Conservation (phyloP, 2,888 invertebrate genomes). For the Microctonus brassicae region DNA sequence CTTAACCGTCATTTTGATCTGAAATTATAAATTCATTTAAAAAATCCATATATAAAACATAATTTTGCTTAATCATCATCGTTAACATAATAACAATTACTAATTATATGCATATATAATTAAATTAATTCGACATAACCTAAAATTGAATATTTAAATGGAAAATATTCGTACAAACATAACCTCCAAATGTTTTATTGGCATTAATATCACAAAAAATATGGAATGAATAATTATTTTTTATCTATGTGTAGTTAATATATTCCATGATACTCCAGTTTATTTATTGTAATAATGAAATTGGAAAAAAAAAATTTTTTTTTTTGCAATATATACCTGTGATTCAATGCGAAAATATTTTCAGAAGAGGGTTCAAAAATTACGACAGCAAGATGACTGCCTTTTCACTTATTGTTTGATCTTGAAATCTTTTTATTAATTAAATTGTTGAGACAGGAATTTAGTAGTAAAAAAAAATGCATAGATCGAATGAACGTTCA, state of each 20-base stretch:
- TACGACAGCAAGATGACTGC: too few species aligned
- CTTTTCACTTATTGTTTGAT: too few species aligned
- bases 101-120: too few species aligned
- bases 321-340: background rate
- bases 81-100: too few species aligned
- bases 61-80: slow-evolving; percentile 22
- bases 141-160: background rate
- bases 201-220: too few species aligned
- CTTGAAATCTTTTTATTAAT: too few species aligned
- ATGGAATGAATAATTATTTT: too few species aligned
- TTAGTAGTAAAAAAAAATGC: too few species aligned
- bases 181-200: background rate
- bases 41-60: background rate
- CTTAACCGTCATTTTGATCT: slow-evolving; percentile 59
- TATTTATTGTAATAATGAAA: too few species aligned
- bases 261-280: background rate
- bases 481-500: background rate
- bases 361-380: background rate
- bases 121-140: background rate
- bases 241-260: background rate
- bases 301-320: background rate
- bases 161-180: background rate
- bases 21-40: background rate
- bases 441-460: too few species aligned
- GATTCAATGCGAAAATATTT: slow-evolving; percentile 6